Conservation (phyloP, 2,797 vertebrate species). For the Chrysolophus pictus region DNA sequence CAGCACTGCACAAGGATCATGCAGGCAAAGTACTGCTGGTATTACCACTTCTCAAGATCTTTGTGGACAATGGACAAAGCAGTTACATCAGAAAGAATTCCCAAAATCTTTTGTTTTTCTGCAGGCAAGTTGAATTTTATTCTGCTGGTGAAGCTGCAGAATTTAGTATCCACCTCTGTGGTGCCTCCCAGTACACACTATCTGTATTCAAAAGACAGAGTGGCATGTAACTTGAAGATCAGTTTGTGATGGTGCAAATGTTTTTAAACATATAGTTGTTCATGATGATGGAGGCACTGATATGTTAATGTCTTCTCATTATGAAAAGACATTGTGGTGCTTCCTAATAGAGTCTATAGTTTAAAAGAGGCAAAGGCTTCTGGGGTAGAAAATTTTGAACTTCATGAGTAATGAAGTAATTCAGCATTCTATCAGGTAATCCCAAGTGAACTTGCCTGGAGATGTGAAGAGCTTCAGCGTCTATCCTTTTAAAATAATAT, state of each 20-base stretch:
- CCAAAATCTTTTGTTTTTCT: not conserved
- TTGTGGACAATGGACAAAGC: not conserved
- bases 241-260: not conserved
- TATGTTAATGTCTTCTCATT: not conserved
- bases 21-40: not conserved
- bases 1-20: rapidly evolving
- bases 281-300: not conserved
- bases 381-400: not conserved
- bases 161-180: not conserved
- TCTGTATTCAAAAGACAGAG: not conserved
- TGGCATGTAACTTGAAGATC: not conserved
- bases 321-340: not conserved
- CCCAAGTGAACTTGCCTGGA: not conserved
- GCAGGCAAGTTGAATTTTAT: not conserved
- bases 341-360: not conserved
- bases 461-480: not conserved
- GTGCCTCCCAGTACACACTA: not conserved
- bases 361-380: not conserved
- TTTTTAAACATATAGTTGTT: not conserved
- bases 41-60: not conserved
- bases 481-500: not conserved
- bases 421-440: not conserved
- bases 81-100: not conserved
- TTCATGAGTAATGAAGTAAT: not conserved
- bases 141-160: not conserved